phyloP scores from a whole-genome alignment of 2,797 vertebrate genomes.

The Brachyalestes nurse region DNA sequence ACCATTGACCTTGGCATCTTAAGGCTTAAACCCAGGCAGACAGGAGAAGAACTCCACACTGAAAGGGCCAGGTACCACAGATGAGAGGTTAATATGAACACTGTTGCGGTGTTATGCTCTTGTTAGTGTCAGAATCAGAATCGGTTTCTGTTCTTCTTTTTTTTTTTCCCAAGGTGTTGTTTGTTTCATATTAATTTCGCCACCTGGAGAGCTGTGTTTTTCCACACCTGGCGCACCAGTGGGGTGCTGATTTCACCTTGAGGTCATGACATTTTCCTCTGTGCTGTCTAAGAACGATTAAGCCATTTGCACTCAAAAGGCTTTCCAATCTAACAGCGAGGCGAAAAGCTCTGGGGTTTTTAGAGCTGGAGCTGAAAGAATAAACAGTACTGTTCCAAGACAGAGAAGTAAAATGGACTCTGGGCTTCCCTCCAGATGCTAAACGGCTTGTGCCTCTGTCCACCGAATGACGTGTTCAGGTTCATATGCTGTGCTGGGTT shows the following conservation, averaged over 20 bases:
- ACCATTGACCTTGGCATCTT: no score
- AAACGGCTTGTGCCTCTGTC: background rate
- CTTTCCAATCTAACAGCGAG: background rate
- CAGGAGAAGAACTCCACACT: no score
- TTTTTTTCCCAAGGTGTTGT: background rate
- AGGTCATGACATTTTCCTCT: background rate
- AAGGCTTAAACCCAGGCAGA: no score
- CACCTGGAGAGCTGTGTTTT: background rate
- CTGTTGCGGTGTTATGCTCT: background rate
- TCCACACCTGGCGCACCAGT: background rate
- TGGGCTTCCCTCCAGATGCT: conserved; percentile 7
- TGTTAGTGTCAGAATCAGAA: no score
- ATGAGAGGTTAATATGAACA: background rate
- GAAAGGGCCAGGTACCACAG: no score
- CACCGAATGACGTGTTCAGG: background rate
- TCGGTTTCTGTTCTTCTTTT: background rate
- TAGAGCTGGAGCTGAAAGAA: background rate
- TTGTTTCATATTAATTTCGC: background rate
- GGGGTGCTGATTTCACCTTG: background rate
- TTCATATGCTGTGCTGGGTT: conserved; percentile 1
- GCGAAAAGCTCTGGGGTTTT: background rate
- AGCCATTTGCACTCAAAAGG: background rate
- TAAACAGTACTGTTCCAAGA: background rate
- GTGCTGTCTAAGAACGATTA: background rate
- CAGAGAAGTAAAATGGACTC: background rate